Percentiles rank a stretch among this genome's conserved stretches.
phyloP scores from a whole-genome alignment of 2,113 vertebrate genomes.

The Varanus komodoensis region DNA sequence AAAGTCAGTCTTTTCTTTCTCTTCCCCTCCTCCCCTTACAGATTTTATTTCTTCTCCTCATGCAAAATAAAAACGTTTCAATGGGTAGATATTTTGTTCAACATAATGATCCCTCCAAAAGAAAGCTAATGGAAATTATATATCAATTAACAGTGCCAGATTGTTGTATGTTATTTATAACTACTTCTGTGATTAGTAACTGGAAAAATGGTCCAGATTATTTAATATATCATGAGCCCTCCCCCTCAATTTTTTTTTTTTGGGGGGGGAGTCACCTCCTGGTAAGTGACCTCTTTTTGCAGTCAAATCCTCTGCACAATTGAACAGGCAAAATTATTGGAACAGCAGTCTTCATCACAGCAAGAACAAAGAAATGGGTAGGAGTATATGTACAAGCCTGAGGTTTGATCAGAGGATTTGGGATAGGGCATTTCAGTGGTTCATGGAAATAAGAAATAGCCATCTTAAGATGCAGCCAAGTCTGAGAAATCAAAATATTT shows the following conservation, averaged over 20 bases:
- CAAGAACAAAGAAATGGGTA: background rate
- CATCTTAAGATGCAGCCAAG: background rate
- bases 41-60: background rate
- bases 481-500: background rate
- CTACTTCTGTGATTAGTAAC: slow-evolving; percentile 14
- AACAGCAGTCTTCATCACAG: background rate
- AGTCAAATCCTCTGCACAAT: slow-evolving; percentile 16
- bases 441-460: background rate
- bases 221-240: background rate
- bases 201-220: background rate
- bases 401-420: background rate
- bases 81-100: slow-evolving; percentile 59
- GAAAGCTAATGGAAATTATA: slow-evolving; percentile 54
- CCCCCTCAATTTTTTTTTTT: no score
- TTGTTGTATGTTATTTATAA: slow-evolving; percentile 50
- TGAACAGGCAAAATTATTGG: background rate
- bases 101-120: slow-evolving; percentile 62
- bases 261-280: background rate
- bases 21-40: background rate
- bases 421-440: background rate
- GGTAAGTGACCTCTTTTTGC: slow-evolving; percentile 16
- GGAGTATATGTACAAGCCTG: no score
- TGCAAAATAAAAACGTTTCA: slow-evolving; percentile 61
- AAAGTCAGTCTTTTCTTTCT: slow-evolving; percentile 43
- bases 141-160: slow-evolving; percentile 62